Evolutionary conservation across 2,888 invertebrate genomes (phyloP), one percentile per base, ranked within the genome.

Genomic region (Ceramica pisi): DNA sequence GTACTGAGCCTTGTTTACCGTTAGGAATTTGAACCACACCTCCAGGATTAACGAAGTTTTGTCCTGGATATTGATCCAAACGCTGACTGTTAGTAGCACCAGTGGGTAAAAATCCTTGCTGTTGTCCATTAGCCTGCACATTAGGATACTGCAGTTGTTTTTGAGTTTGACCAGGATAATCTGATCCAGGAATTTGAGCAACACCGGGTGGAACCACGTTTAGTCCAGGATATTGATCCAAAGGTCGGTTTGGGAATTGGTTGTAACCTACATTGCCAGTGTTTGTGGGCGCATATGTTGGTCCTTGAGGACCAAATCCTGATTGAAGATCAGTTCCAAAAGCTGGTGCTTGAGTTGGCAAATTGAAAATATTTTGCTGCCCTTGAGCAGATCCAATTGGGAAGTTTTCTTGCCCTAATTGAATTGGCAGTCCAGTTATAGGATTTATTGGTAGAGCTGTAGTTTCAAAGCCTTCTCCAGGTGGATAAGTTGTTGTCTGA

Each of bases 401-500:
- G 3, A 67, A 51, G 21, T 26, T 68, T 6, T 23, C 64, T 55
- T 70, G 67, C 9, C 62, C 63, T 2, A 66, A 50, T 55, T 48
- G 46, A n/a, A 72, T 50, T 62, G 78, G 78, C 9, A 80, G 46
- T 48, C 81, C 86, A 50, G 85, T 81, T 0, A 80, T 23, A 9
- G 79, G 77, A 63, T 84, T 78, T 46, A 77, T 81, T 0, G 78
- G 67, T 1, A 66, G 44, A 1, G 21, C 31, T 8, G 72, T 75
- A 16, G 83, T 81, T 66, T 84, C 85, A 60, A 80, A 86, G 2
- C 68, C 79, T 67, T 88, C 84, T 1, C 87, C 83, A 1, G 89
- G 78, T n/a, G 90, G 87, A 62, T 81, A 90, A 5, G 90, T 91
- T 0, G 92, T 91, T 5, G 91, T 91, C 66, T 91, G 91, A 5